Conservation (phyloP, 64 coral and sea anemone species). For the Montipora sp. region DNA sequence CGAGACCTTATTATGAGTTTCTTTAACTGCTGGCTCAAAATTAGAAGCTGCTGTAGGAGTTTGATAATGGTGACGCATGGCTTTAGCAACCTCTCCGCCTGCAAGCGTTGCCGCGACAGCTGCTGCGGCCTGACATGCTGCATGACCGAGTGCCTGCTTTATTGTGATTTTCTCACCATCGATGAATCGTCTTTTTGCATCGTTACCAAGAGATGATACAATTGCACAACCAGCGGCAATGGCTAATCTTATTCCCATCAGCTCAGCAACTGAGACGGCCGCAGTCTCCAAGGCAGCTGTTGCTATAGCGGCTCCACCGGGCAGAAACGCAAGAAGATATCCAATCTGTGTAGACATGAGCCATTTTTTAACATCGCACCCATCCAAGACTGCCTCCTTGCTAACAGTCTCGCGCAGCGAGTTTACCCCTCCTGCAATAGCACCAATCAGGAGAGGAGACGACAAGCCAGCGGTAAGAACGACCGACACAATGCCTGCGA, state of each 20-base stretch:
- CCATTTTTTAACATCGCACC: slow-evolving; percentile 24
- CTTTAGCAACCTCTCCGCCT: background rate
- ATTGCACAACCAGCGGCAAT: slow-evolving; percentile 9
- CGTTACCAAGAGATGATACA: background rate
- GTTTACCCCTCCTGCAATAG: background rate
- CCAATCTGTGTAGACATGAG: background rate
- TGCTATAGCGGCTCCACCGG: slow-evolving; percentile 45
- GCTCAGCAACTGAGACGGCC: background rate
- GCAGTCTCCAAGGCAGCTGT: background rate
- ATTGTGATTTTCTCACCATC: slow-evolving; percentile 35
- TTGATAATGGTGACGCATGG: background rate
- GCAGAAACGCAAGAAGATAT: background rate
- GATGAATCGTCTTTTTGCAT: slow-evolving; percentile 19
- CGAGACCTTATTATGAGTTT: no score
- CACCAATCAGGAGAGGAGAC: background rate
- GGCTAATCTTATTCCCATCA: slow-evolving; percentile 7
- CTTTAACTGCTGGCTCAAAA: no score
- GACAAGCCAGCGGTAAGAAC: background rate
- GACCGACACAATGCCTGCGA: background rate
- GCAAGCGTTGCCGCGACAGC: background rate
- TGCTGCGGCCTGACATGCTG: background rate
- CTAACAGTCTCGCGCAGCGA: background rate
- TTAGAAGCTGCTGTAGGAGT: no score
- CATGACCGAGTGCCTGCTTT: slow-evolving; percentile 5
- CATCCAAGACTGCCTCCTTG: slow-evolving; percentile 39